A percentile compares a stretch with the other conserved stretches of the same genome.
Conservation (phyloP, 2,888 invertebrate genomes). For the Rotaria sp. region DNA sequence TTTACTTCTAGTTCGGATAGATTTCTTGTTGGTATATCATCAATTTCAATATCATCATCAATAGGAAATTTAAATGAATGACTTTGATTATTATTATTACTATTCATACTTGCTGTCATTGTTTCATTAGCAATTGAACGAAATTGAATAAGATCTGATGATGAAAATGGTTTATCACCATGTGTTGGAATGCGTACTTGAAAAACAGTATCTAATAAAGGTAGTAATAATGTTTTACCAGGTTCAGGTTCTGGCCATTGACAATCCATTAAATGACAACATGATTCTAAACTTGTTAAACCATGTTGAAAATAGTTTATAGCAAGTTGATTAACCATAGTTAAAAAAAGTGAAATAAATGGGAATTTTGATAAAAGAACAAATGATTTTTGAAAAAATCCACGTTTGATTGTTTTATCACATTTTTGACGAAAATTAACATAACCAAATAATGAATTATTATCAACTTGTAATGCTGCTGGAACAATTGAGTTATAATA, state of each 20-base stretch:
- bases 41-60: neutral
- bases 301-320: constrained; percentile 90
- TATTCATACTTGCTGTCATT: neutral
- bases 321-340: constrained; percentile 77
- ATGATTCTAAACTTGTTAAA: constrained; percentile 5
- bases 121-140: neutral
- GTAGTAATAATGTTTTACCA: constrained; percentile 1
- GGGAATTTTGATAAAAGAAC: constrained; percentile 79
- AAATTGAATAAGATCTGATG: constrained; percentile 2
- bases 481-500: constrained; percentile 32
- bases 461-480: constrained; percentile 34
- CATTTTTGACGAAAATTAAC: constrained; percentile 80
- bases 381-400: constrained; percentile 86
- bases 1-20: neutral
- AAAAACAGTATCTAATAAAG: neutral
- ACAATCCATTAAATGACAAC: neutral
- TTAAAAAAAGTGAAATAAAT: constrained; percentile 81
- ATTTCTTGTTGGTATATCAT: neutral
- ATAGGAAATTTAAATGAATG: neutral
- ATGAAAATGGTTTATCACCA: constrained; percentile 25
- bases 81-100: neutral
- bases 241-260: constrained; percentile 28
- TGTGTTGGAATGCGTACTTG: constrained; percentile 14
- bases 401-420: constrained; percentile 71
- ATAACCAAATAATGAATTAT: constrained; percentile 84